phyloP scores from a whole-genome alignment of 1,140 invertebrate genomes.

The Chlorops oryzae region DNA sequence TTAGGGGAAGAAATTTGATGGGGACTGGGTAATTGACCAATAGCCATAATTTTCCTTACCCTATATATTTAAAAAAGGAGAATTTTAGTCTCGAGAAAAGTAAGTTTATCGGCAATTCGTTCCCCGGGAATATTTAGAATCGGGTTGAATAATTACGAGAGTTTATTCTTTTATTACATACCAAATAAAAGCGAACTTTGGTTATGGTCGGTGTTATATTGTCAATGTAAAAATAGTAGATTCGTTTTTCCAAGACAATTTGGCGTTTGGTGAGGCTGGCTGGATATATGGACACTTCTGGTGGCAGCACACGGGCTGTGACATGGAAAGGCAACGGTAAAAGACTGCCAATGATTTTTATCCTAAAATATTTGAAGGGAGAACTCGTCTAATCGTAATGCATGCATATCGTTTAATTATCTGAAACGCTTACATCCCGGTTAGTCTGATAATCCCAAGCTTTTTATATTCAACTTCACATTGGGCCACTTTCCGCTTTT shows the following conservation, averaged over 20 bases:
- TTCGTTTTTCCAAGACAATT: constrained; percentile 21
- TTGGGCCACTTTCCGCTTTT: constrained; percentile 11
- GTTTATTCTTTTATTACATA: too few relatives aligned
- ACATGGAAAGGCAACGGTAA: constrained; percentile 28
- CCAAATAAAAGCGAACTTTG: constrained; percentile 26
- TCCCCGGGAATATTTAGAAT: too few relatives aligned
- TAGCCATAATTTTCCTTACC: too few relatives aligned
- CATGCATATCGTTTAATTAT: not conserved
- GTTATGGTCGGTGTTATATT: constrained; percentile 34
- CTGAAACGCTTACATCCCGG: constrained; percentile 20
- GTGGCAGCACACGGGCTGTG: constrained; percentile 23
- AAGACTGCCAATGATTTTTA: constrained; percentile 28
- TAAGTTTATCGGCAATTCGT: too few relatives aligned
- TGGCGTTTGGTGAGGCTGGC: constrained; percentile 16
- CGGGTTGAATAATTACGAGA: too few relatives aligned
- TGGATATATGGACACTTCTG: constrained; percentile 22
- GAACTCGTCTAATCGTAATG: not conserved
- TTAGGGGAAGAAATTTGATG: too few relatives aligned
- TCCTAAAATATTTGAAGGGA: not conserved
- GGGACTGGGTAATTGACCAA: too few relatives aligned
- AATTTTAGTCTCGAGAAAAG: too few relatives aligned
- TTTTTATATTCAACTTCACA: constrained; percentile 25
- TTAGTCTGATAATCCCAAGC: constrained; percentile 20
- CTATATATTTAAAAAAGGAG: too few relatives aligned
- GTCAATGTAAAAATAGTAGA: constrained; percentile 33